These are phyloP conservation scores for Conger conger DNA, from an alignment of 2,113 vertebrate genomes.

Conservation along the genomic window DNA sequence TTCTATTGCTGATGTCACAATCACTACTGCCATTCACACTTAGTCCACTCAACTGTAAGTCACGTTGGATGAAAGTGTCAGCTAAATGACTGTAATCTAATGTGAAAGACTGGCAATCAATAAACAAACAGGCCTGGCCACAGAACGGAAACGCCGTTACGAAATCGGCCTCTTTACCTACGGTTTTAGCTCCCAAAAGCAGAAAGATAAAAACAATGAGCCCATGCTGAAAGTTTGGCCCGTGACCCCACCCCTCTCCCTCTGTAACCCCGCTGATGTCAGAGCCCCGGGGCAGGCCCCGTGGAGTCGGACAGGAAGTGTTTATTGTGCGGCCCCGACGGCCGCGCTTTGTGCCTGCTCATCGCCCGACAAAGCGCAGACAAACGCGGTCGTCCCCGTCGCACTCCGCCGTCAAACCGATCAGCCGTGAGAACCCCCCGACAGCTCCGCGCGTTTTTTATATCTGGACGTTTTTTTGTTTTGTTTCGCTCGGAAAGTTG, in stretches of 20 bases:
- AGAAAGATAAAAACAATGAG: background rate
- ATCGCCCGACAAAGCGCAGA: slow-evolving; percentile 82
- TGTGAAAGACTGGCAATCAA: too few species aligned
- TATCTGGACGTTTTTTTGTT: background rate
- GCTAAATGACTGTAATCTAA: too few species aligned
- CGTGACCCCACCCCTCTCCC: background rate
- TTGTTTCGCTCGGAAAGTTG: too few species aligned
- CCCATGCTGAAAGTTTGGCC: background rate
- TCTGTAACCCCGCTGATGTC: background rate
- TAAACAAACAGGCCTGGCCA: too few species aligned
- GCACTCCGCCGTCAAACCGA: slow-evolving; percentile 84
- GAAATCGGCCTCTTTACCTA: too few species aligned
- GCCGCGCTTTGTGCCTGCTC: slow-evolving; percentile 84
- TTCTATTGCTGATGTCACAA: too few species aligned
- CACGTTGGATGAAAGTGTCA: too few species aligned
- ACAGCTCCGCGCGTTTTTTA: slow-evolving; percentile 41
- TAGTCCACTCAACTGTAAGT: too few species aligned
- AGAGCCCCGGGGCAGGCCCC: slow-evolving; percentile 49
- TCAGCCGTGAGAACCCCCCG: slow-evolving; percentile 69
- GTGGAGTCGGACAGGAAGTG: slow-evolving; percentile 82
- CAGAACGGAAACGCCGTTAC: too few species aligned
- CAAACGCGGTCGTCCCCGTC: slow-evolving; percentile 74
- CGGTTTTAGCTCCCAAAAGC: background rate
- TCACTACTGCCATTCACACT: too few species aligned
- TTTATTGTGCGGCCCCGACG: slow-evolving; percentile 76